Conservation (phyloP, 2,797 vertebrate genomes). For the Chelonia mydas region DNA sequence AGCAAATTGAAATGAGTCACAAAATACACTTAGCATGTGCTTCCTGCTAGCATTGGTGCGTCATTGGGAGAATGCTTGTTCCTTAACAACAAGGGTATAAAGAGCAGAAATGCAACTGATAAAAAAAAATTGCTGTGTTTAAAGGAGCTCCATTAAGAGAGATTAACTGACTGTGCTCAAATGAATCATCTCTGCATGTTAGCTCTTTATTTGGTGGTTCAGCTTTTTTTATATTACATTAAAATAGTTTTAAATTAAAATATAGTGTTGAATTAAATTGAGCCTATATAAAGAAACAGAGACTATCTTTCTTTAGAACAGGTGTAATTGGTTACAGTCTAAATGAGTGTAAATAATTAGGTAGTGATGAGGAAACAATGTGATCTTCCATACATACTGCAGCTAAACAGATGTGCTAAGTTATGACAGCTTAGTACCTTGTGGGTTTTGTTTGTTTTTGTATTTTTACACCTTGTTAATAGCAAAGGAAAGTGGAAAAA, state of each 20-base stretch:
- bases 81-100: conserved; percentile 73
- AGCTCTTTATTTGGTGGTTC: conserved; percentile 40
- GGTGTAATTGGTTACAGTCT: conserved; percentile 38
- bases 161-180: conserved; percentile 47
- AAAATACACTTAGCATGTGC: conserved; percentile 74
- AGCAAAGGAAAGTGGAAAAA: background rate
- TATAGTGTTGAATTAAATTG: conserved; percentile 45
- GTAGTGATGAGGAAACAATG: background rate
- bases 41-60: conserved; percentile 79
- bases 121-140: conserved; percentile 44
- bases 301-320: conserved; percentile 40
- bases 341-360: conserved; percentile 58
- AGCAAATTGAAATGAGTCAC: conserved; percentile 83
- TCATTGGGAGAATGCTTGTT: conserved; percentile 73
- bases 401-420: background rate
- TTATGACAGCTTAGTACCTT: background rate
- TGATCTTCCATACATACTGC: background rate
- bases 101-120: conserved; percentile 47
- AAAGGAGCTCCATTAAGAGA: conserved; percentile 57
- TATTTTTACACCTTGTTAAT: conserved; percentile 44
- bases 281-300: conserved; percentile 10
- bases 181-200: conserved; percentile 51
- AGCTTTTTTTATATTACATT: conserved; percentile 48
- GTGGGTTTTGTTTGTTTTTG: conserved; percentile 14
- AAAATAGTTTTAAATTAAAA: conserved; percentile 64